Percentiles rank a stretch among this genome's conserved stretches.
These are phyloP conservation scores for Dreissena polymorpha DNA, from an alignment of 1,140 invertebrate genomes.

Conservation along the genomic window DNA sequence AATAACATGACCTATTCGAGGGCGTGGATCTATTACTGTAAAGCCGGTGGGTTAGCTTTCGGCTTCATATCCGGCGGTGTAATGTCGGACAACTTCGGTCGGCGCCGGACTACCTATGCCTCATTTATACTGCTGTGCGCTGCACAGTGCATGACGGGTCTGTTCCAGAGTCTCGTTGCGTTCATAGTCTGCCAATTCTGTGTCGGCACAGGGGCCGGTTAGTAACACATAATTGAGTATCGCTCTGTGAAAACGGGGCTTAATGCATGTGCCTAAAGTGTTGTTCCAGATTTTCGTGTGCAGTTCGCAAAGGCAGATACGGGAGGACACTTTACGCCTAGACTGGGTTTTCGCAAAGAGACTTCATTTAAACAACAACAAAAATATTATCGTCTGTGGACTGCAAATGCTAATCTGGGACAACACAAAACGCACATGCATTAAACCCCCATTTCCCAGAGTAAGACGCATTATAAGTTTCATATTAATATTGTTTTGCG, in stretches of 20 bases:
- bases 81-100: constrained; percentile 27
- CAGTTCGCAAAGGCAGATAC: too few species aligned
- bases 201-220: constrained; percentile 42
- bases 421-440: too few species aligned
- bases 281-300: neutral
- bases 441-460: too few species aligned
- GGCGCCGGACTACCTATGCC: constrained; percentile 20
- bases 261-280: too few species aligned
- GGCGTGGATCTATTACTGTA: constrained; percentile 14
- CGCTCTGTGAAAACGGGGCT: too few species aligned
- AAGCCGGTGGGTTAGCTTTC: constrained; percentile 20
- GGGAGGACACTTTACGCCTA: neutral
- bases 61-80: constrained; percentile 29
- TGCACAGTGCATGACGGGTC: constrained; percentile 7
- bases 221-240: neutral
- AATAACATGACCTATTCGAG: neutral
- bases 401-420: too few species aligned
- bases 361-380: neutral
- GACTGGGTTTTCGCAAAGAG: neutral
- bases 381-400: neutral
- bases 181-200: constrained; percentile 32
- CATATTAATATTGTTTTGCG: too few species aligned
- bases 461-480: too few species aligned
- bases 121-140: constrained; percentile 22
- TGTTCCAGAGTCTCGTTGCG: neutral